A percentile compares a stretch with the other conserved stretches of the same genome.
Conservation (phyloP, 2,888 invertebrate species). For the Cosmopolites sordidus region DNA sequence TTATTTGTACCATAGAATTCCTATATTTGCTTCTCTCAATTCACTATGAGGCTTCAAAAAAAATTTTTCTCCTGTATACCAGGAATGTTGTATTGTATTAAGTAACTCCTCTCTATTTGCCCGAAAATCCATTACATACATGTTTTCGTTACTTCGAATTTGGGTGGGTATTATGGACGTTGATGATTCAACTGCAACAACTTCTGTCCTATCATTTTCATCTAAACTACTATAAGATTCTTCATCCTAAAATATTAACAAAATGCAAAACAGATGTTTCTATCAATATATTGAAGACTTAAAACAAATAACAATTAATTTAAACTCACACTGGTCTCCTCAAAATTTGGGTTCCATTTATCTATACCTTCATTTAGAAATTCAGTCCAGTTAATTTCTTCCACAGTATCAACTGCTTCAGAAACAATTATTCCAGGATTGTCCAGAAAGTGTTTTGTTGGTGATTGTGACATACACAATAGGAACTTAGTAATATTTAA, state of each 20-base stretch:
- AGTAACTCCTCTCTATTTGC: conserved; percentile 34
- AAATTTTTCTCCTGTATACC: conserved; percentile 38
- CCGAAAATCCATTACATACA: conserved; percentile 32
- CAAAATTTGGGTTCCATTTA: conserved; percentile 30
- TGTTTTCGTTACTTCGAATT: conserved; percentile 27
- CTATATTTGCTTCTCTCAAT: conserved; percentile 40
- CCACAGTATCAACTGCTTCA: conserved; percentile 41
- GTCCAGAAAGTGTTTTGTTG: conserved; percentile 40
- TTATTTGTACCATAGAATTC: conserved; percentile 40
- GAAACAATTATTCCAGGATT: conserved; percentile 38
- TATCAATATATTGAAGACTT: neutral
- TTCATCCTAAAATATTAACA: conserved; percentile 25
- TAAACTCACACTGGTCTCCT: conserved; percentile 32
- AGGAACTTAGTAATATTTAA: conserved; percentile 43
- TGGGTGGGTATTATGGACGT: conserved; percentile 14
- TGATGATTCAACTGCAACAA: conserved; percentile 4
- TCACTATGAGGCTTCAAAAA: conserved; percentile 37
- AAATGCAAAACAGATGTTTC: neutral
- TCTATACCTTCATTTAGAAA: conserved; percentile 50
- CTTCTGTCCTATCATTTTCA: conserved; percentile 15
- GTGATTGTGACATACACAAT: conserved; percentile 41
- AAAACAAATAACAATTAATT: neutral
- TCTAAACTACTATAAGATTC: conserved; percentile 25
- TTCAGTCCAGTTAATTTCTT: conserved; percentile 51
- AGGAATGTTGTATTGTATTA: conserved; percentile 39